Evolutionary conservation across 2,888 invertebrate genomes (phyloP).

Genomic region (Belgica antarctica): DNA sequence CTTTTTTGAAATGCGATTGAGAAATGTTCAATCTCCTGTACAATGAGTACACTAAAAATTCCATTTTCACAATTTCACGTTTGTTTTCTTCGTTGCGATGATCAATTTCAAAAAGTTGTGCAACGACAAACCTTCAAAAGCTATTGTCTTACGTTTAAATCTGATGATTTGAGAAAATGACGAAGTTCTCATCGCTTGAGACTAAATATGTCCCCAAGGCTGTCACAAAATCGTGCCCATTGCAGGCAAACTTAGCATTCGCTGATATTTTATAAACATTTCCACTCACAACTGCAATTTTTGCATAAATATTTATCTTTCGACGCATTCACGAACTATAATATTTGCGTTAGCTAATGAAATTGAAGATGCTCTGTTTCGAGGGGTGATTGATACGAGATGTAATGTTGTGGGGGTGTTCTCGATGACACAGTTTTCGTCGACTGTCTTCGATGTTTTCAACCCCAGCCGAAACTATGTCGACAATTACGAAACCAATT

Average conservation of each 20-base stretch:
- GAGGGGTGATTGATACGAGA: background rate
- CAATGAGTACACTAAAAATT: too few species aligned
- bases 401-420: background rate
- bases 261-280: conserved; percentile 24
- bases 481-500: conserved; percentile 29
- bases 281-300: conserved; percentile 13
- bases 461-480: background rate
- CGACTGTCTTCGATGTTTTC: conserved; percentile 2
- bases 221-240: background rate
- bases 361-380: conserved; percentile 18
- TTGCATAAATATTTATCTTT: conserved; percentile 16
- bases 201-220: background rate
- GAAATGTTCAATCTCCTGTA: too few species aligned
- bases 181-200: background rate
- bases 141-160: too few species aligned
- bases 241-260: too few species aligned
- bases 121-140: too few species aligned
- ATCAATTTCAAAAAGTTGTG: too few species aligned
- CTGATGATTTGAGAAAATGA: background rate
- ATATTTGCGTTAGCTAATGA: background rate
- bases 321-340: background rate
- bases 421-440: background rate
- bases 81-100: too few species aligned
- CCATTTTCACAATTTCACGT: too few species aligned
- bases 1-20: too few species aligned